Base-by-base conservation (phyloP, 2,888 invertebrate genomes). In the Pardosa pseudoannulata region DNA sequence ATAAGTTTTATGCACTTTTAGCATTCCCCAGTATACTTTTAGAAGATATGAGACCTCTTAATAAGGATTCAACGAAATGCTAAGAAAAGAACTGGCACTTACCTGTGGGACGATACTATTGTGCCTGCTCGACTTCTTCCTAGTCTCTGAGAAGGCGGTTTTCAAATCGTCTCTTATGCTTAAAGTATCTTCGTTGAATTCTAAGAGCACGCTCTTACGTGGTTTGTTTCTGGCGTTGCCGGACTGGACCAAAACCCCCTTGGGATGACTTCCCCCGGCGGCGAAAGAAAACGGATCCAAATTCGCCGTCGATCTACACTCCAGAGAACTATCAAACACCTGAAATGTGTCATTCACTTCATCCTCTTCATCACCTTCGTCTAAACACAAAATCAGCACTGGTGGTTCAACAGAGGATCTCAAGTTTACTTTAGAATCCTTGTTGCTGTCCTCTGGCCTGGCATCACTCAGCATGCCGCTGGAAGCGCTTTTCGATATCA, bases 31-130 rank as follows among this genome's bases (percentile, higher is more conserved):
- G n/a, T n/a, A n/a, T n/a, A n/a, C n/a, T n/a, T n/a, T n/a, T n/a
- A n/a, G n/a, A n/a, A n/a, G n/a, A n/a, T n/a, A n/a, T n/a, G n/a
- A n/a, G n/a, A n/a, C n/a, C n/a, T n/a, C n/a, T n/a, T n/a, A n/a
- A n/a, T n/a, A n/a, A n/a, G n/a, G n/a, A n/a, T n/a, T n/a, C n/a
- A n/a, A n/a, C n/a, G n/a, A 36, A 36, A 36, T 36, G 9, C 9
- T 36, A 9, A 65, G 29, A 31, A 1, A 65, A n/a, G n/a, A n/a
- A 65, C 5, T 19, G 16, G 27, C 1, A 87, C 81, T 70, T 68
- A 87, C 87, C 78, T 87, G 81, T 1, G 81, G 81, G 2, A 87
- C 87, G 2, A 87, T 56, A 27, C 87, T 87, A 29, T 87, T 87
- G 46, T 82, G 87, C 3, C 87, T 71, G 68, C 78, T 82, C 6